Percentiles rank a stretch among this genome's conserved stretches.
Evolutionary conservation across 1,140 invertebrate genomes (phyloP).

Genomic region (Gyrodactylus salaris): DNA sequence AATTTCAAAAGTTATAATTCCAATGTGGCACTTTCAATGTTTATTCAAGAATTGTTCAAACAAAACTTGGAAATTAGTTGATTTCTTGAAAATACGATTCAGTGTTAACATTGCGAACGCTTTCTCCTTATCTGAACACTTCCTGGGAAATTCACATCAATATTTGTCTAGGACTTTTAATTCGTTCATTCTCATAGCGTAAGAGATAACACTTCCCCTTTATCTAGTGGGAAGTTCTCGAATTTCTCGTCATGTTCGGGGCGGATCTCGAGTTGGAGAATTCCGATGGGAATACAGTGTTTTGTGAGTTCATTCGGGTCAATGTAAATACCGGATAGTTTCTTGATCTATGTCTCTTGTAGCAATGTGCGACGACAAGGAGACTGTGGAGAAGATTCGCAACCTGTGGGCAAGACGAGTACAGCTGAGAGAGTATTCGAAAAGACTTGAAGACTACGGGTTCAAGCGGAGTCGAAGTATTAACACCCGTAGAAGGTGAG

Average conservation of each 20-base stretch:
- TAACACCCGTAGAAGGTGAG: background rate
- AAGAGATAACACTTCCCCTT: too few relatives aligned
- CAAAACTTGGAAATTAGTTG: too few relatives aligned
- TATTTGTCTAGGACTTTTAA: too few relatives aligned
- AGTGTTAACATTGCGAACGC: too few relatives aligned
- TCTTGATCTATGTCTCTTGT: background rate
- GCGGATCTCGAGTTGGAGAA: background rate
- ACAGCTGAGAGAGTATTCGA: background rate
- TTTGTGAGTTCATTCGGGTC: background rate
- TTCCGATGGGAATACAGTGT: background rate
- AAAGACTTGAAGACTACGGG: background rate
- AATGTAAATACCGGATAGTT: background rate
- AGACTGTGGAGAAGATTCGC: background rate
- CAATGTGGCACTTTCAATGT: too few relatives aligned
- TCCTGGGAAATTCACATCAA: too few relatives aligned
- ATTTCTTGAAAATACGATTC: too few relatives aligned
- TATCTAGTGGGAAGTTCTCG: background rate
- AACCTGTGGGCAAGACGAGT: background rate
- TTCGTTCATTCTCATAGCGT: too few relatives aligned
- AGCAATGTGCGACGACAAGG: background rate
- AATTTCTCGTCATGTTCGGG: background rate
- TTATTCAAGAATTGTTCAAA: too few relatives aligned
- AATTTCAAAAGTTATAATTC: too few relatives aligned
- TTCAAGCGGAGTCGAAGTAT: background rate
- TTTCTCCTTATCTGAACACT: too few relatives aligned